Conservation (phyloP, 2,113 vertebrate species). For the Lepidothrix coronata region DNA sequence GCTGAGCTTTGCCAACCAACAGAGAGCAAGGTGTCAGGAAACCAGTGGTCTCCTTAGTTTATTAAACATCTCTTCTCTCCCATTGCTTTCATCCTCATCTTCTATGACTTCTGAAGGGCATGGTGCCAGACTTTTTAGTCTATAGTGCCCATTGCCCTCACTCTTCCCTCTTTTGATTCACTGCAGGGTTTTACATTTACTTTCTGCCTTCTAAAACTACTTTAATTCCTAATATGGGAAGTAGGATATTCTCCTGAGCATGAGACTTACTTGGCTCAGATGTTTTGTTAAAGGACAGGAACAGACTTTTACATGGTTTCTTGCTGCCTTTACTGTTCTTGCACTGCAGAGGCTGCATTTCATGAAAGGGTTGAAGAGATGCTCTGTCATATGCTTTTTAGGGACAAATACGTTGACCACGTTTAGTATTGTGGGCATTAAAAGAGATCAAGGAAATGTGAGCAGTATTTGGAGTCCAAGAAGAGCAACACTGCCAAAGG, state of each 20-base stretch:
- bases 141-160: neutral
- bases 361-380: neutral
- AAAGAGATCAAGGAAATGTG: neutral
- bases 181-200: neutral
- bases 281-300: neutral
- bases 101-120: neutral
- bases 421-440: neutral
- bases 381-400: neutral
- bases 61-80: neutral
- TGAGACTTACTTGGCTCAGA: neutral
- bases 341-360: neutral
- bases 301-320: neutral
- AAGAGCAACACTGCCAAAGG: neutral
- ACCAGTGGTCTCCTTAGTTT: neutral
- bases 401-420: neutral
- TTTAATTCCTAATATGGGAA: neutral
- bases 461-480: neutral
- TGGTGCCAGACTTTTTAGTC: neutral
- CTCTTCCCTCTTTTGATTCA: neutral
- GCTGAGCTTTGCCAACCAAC: rapidly evolving
- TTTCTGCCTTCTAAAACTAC: neutral
- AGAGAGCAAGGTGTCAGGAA: neutral
- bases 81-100: neutral
- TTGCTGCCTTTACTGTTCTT: neutral
- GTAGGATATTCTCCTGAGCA: neutral